Percentiles rank a stretch among this genome's conserved stretches.
Evolutionary conservation across 1,140 invertebrate species (phyloP).

Genomic region (Heliconius himera): DNA sequence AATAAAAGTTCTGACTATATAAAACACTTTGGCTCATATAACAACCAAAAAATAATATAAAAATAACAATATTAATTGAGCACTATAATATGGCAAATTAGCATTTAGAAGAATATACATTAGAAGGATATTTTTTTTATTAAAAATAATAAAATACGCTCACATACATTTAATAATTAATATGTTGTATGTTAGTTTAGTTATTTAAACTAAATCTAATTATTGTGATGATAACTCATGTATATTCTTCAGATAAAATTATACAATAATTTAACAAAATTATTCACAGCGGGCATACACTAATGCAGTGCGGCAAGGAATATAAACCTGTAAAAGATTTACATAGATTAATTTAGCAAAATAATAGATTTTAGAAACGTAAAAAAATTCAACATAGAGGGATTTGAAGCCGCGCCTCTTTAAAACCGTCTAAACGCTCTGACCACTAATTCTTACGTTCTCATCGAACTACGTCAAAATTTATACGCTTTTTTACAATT

Average conservation of each 20-base stretch:
- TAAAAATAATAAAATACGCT: background rate
- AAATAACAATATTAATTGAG: background rate
- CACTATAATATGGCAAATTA: constrained; percentile 18
- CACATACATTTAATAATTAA: background rate
- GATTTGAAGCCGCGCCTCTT: no score
- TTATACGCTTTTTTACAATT: no score
- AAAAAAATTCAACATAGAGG: no score
- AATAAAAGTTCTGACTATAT: constrained; percentile 22
- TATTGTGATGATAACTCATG: constrained; percentile 1
- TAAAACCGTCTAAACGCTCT: no score
- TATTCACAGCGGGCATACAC: constrained; percentile 81
- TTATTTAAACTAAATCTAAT: background rate
- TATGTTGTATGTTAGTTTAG: background rate
- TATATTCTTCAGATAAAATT: background rate
- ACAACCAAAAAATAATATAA: constrained; percentile 18
- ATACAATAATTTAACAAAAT: constrained; percentile 24
- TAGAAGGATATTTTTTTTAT: background rate
- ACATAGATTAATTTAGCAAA: background rate
- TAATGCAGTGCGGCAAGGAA: constrained; percentile 86
- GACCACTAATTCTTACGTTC: no score
- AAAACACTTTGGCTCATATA: constrained; percentile 14
- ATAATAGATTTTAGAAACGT: no score
- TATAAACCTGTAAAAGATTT: constrained; percentile 89
- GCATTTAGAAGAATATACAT: constrained; percentile 12
- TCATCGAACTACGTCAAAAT: no score